Conservation (phyloP, 2,888 invertebrate species). For the Cerastis leucographa region DNA sequence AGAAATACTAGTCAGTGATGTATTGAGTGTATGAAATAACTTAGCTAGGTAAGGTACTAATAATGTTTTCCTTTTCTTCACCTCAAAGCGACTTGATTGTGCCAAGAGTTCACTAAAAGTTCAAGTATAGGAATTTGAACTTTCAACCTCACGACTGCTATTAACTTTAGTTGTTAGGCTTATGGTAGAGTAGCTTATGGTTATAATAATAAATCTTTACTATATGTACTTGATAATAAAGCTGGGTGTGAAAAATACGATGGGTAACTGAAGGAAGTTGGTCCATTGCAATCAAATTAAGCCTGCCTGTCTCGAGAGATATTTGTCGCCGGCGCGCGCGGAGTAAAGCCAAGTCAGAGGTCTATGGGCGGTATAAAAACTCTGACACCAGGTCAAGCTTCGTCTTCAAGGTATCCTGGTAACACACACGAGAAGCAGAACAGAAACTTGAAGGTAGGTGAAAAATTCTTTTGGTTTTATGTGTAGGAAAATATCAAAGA, state of each 20-base stretch:
- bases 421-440: not conserved
- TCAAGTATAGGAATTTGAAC: slow-evolving; percentile 60
- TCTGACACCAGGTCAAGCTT: not conserved
- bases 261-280: not conserved
- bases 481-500: not conserved
- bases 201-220: slow-evolving; percentile 31
- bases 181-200: slow-evolving; percentile 27
- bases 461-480: not conserved
- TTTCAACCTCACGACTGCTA: slow-evolving; percentile 48
- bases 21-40: slow-evolving; percentile 16
- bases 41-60: slow-evolving; percentile 5
- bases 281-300: not conserved
- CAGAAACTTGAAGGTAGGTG: slow-evolving; percentile 25
- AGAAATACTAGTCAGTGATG: not conserved
- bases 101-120: slow-evolving; percentile 47
- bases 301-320: no score
- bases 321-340: no score
- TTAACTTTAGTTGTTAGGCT: slow-evolving; percentile 43
- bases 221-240: not conserved
- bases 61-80: slow-evolving; percentile 19
- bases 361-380: no score
- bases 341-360: no score
- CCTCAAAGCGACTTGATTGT: slow-evolving; percentile 39
- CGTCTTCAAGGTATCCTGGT: not conserved
- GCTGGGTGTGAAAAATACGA: slow-evolving; percentile 8